Base-by-base conservation (phyloP, 2,888 invertebrate species). In the Lasioglossum calceatum region DNA sequence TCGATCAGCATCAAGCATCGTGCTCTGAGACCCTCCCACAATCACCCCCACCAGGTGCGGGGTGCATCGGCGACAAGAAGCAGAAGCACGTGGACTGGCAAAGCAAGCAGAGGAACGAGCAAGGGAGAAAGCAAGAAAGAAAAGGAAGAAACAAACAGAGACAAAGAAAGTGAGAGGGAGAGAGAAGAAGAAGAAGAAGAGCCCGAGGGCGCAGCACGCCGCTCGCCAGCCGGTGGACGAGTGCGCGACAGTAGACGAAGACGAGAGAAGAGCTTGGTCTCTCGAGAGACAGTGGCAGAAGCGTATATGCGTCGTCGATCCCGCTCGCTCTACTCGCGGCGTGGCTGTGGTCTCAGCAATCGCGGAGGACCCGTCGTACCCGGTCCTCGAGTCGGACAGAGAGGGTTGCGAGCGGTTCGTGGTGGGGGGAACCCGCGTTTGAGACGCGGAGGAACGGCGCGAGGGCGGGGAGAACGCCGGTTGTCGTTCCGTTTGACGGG, bases 161-260 rank as follows among this genome's bases (percentile, higher is more conserved):
- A 58, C 12, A 58, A 10, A 58, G 54, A 58, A n/a, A n/a, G 54
- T 2, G 23, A 54, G 23, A 8, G 23, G 2, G 23, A 8, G 54
- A 54, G 23, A 23, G 23, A 50, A 23, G 4, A 5, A 50, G 7
- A 50, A 8, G 23, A 19, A 54, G 50, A 54, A 47, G 54, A 76
- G 79, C 88, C 73, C 70, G 77, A 74, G 72, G 86, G 86, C 84
- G 83, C 81, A 87, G 82, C 79, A 70, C 81, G 78, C 86, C 71
- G 70, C 84, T 90, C 89, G 90, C 87, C 89, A 90, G 89, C 88
- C 90, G 90, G 88, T 90, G 90, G 90, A 88, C 89, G 89, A 90
- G 91, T 90, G 90, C 84, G 81, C 84, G 84, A 89, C 80, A 84
- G 81, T 84, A 82, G 85, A 87, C 80, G 88, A 90, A 87, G 88